Base-by-base conservation (phyloP, 2,113 vertebrate genomes). In the Melozone crissalis region DNA sequence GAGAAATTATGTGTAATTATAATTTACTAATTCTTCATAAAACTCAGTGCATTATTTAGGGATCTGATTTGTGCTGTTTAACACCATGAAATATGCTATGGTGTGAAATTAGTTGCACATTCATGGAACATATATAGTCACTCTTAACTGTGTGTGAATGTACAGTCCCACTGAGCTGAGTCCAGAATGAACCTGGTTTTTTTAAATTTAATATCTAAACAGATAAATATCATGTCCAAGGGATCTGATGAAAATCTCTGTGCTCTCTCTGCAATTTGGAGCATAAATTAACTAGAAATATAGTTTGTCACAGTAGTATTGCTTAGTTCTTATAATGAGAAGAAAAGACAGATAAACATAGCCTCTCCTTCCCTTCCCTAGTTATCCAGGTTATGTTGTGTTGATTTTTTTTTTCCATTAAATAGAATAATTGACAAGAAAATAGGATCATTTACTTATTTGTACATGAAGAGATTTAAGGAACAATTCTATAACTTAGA, bases 401-500 rank as follows among this genome's bases (percentile, higher is more conserved):
- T 43, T 28, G 22, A 44, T 46, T 24, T 3, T 18, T 15, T 52
- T 71, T 87, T 90, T 31, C 0, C 6, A 73, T 41, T 78, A 43
- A 52, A 65, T 39, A 1, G 9, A 67, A 52, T 22, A 6, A 69
- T 20, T 72, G 9, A 79, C 3, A 59, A 59, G 12, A 63, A 81
- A 81, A 82, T 37, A 59, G 7, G 11, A 35, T 57, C 1, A 65
- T 33, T 73, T 4, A 4, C 8, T 59, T 61, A 47, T 6, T 72
- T 0, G 0, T 31, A 20, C 1, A 2, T 81, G 30, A 59, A 78
- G 41, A 4, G 5, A 2, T 15, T 82, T 68, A 44, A 67, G 37
- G 33, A 80, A 57, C 8, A 26, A n/a, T 26, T n/a, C 7, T 46
- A 11, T 15, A 46, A 44, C 6, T 76, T 47, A 63, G 10, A 76